These are phyloP conservation scores for Athrips mouffetella DNA, from an alignment of 2,888 invertebrate genomes.

Conservation along the genomic window DNA sequence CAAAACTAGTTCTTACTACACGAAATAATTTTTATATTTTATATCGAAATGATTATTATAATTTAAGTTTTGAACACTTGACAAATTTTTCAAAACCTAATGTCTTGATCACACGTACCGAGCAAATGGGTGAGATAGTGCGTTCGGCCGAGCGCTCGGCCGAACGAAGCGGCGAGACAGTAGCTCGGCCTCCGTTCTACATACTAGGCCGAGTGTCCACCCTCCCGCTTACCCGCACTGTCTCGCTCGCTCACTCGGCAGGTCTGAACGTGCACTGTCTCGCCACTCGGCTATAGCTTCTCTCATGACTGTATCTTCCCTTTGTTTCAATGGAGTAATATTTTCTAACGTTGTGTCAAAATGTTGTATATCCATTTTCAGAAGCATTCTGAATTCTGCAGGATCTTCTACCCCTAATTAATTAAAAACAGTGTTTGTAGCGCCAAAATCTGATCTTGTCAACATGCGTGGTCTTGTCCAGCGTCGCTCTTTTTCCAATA, in stretches of 20 bases:
- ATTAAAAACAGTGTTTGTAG: conserved; percentile 16
- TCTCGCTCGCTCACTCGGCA: too few species aligned
- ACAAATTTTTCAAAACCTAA: too few species aligned
- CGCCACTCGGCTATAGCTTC: conserved; percentile 19
- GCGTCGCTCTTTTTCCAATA: conserved; percentile 17
- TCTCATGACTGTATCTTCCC: conserved; percentile 15
- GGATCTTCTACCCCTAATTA: conserved; percentile 23
- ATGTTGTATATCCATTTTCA: conserved; percentile 20
- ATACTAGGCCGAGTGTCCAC: neutral
- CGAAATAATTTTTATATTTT: too few species aligned
- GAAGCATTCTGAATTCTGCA: conserved; percentile 20
- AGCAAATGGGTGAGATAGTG: neutral
- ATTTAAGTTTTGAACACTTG: too few species aligned
- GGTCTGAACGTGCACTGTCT: too few species aligned
- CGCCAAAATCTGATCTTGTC: conserved; percentile 17
- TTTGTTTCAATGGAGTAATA: conserved; percentile 20
- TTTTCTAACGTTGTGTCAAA: conserved; percentile 21
- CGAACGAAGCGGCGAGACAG: neutral
- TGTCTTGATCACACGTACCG: neutral
- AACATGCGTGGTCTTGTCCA: conserved; percentile 18
- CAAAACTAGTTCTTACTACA: too few species aligned
- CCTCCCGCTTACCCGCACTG: too few species aligned
- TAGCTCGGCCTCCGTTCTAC: neutral
- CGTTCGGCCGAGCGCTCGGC: neutral
- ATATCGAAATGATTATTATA: too few species aligned